phyloP scores from a whole-genome alignment of 2,888 invertebrate genomes.

The Mamestra brassicae region DNA sequence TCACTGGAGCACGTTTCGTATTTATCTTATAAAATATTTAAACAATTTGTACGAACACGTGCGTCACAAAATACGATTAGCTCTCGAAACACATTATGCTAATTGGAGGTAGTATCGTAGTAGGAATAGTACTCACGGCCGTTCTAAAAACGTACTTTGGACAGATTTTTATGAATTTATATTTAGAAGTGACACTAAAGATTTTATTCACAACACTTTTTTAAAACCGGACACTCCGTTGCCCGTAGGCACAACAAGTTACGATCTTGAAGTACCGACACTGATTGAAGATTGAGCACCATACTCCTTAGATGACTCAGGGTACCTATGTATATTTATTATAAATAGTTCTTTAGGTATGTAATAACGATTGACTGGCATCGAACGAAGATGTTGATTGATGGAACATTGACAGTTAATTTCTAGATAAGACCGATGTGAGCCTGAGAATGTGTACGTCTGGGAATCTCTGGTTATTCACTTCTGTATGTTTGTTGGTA shows the following conservation, averaged over 20 bases:
- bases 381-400: constrained; percentile 35
- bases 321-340: not conserved
- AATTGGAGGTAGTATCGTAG: constrained; percentile 61
- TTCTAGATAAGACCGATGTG: constrained; percentile 47
- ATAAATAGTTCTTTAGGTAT: constrained; percentile 15
- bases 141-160: constrained; percentile 32
- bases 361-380: constrained; percentile 11
- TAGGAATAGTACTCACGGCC: constrained; percentile 58
- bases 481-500: constrained; percentile 10
- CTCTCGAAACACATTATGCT: constrained; percentile 71
- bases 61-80: constrained; percentile 69
- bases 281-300: not conserved
- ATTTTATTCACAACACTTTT: not conserved
- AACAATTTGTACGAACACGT: constrained; percentile 72
- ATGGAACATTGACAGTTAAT: constrained; percentile 28
- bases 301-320: not conserved
- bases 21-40: constrained; percentile 75
- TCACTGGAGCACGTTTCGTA: constrained; percentile 73
- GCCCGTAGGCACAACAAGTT: not conserved
- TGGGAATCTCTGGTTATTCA: constrained; percentile 32
- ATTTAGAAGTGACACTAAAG: constrained; percentile 19
- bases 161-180: constrained; percentile 15
- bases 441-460: constrained; percentile 17
- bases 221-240: not conserved
- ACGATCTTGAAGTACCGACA: not conserved